Base-by-base conservation (phyloP, 2,888 invertebrate genomes). In the Drosophila sordidapex region DNA sequence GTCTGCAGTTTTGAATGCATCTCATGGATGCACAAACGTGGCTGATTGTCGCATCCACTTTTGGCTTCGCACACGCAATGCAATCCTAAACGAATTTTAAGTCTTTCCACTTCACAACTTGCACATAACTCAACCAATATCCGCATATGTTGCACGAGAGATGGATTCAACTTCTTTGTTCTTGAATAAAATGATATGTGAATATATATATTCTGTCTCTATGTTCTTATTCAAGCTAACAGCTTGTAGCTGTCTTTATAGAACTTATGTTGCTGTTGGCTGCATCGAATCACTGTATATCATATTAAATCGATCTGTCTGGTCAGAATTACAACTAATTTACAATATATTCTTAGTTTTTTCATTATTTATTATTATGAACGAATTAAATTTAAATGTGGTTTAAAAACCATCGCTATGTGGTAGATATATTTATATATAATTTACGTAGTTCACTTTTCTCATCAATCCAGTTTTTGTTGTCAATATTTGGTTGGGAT, bases 1-100 rank as follows among this genome's bases (percentile, higher is more conserved):
- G 63, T 43, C 66, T 66, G 52, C 57, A 49, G 52, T 63, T 56
- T 60, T 56, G 46, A 58, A 66, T 67, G 76, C 58, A 79, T 69
- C 62, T 64, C 49, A 33, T 25, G 75, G 58, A 62, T 58, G 64
- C 56, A 62, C 48, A 31, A 63, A 79, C 58, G 67, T 64, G 64
- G 61, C 51, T 27, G 51, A 36, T 31, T 49, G 40, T 0, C 27
- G 21, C 46, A 46, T 46, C 21, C 4, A 8, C 46, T 46, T 46
- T 46, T 15, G 21, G 21, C 46, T 4, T 21, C 8, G 15, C 21
- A 4, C 46, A 15, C 7, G 25, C 33, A 46, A 46, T 57, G 18
- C 2, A n/a, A n/a, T n/a, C 15, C 51, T 27, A 21, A 46, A 46
- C 13, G 13, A 21, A 13, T 46, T 15, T 25, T 2, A 46, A 46